Base-by-base conservation (phyloP, 2,113 vertebrate species). In the Athene cunicularia region DNA sequence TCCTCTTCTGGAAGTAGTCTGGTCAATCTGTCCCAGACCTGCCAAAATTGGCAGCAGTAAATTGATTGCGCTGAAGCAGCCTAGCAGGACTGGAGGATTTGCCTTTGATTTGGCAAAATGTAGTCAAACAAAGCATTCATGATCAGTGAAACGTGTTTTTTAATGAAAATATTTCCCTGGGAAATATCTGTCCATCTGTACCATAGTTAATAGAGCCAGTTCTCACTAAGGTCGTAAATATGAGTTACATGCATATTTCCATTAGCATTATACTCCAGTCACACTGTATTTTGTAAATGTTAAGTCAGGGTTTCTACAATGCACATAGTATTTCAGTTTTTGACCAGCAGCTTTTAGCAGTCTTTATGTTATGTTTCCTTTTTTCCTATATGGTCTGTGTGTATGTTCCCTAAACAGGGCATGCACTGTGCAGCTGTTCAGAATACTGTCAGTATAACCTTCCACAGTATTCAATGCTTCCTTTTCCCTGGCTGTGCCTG, bases 51-150 rank as follows among this genome's bases (percentile, higher is more conserved):
- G 68, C 76, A 89, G 37, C 17, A 74, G 52, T 81, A 81, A 91
- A 89, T 33, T 77, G 72, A 86, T 59, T 93, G 68, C 37, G 93
- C 47, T 86, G 76, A 92, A 95, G 67, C 68, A 84, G 41, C 32
- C 68, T 96, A 63, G 72, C 60, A 92, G 62, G 22, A 59, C 32
- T 43, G 24, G 37, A 71, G 9, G 32, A 63, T 88, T 90, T 92
- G 56, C 43, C 70, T 94, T 94, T 84, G 47, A 84, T 93, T 94
- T 93, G 64, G 76, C n/a, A 89, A 96, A 95, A 87, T 17, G 6
- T 49, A 84, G 50, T 89, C 60, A 96, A 86, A 86, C 49, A 95
- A 95, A 96, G 56, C 20, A 76, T 74, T 84, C 27, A 79, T n/a
- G n/a, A 28, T 55, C 68, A 50, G 10, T 81, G 41, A 89, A 88